Evolutionary conservation across 2,888 invertebrate species (phyloP), one percentile per base, ranked within the genome.

Genomic region (Ornithoptera priamus): DNA sequence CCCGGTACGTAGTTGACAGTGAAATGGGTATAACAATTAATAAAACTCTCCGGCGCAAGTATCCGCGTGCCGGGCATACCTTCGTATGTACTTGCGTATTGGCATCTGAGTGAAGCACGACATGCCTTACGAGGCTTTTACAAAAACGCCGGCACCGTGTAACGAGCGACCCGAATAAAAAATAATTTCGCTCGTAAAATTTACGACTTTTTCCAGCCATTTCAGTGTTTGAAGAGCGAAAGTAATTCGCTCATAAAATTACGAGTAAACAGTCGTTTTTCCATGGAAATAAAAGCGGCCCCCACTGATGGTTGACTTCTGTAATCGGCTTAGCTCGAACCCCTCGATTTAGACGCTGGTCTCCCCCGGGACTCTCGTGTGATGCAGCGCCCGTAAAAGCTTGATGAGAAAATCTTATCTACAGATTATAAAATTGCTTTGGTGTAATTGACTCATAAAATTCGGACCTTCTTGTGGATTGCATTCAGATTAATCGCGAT

Each of bases 251-350:
- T 82, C 85, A 90, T 90, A 91, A 90, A 91, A 91, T 91, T 89
- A 91, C 88, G 83, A 85, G 87, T 89, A 91, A 91, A 90, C 92
- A 91, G 89, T 85, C 89, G 89, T 90, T 91, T 90, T 89, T 90
- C 87, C 83, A 83, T 80, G 85, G 87, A 85, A 88, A 90, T 91
- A 89, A 90, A 89, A 84, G 84, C 84, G 77, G 46, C 86, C 87
- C 80, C 79, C 78, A 79, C 80, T 81, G 81, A 80, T 82, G 83
- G 85, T 86, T 89, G 90, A 90, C 90, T 92, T 81, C 86, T 87
- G 88, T 92, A 92, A 92, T 90, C 92, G 88, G 92, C 90, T 92
- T 92, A 91, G 81, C 77, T 75, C 75, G 79, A 78, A 73, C 85
- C 87, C 86, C 87, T 83, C 82, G 76, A 83, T 81, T 82, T 84